Conservation (phyloP, 1,140 invertebrate genomes). For the Tribolium madens region DNA sequence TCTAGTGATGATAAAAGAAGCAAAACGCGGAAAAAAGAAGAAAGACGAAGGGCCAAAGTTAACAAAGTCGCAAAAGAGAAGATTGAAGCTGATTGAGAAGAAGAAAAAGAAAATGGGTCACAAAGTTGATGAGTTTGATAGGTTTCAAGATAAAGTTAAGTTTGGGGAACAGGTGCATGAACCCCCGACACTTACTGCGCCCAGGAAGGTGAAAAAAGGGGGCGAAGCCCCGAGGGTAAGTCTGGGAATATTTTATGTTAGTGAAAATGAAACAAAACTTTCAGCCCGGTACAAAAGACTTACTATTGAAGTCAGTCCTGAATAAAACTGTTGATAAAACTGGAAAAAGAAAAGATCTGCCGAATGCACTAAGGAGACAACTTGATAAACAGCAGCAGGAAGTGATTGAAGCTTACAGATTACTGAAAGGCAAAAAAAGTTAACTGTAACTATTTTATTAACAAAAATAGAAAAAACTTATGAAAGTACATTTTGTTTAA, state of each 20-base stretch:
- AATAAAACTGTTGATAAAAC: constrained; percentile 65
- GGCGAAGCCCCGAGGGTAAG: constrained; percentile 66
- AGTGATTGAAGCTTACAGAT: constrained; percentile 72
- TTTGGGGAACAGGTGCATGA: constrained; percentile 78
- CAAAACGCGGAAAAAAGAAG: constrained; percentile 62
- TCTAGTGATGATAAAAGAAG: constrained; percentile 62
- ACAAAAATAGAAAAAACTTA: constrained; percentile 39
- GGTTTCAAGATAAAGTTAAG: constrained; percentile 69
- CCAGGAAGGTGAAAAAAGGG: constrained; percentile 66
- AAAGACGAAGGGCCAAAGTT: constrained; percentile 64
- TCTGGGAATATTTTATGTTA: too few relatives aligned
- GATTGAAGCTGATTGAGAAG: constrained; percentile 66
- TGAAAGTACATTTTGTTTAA: constrained; percentile 31
- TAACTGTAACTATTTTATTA: constrained; percentile 9
- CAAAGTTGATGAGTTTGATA: constrained; percentile 64
- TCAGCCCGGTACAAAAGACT: constrained; percentile 70
- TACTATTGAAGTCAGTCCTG: constrained; percentile 69
- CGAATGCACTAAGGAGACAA: constrained; percentile 68
- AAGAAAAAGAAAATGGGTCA: constrained; percentile 64
- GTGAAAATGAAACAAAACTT: constrained; percentile 44
- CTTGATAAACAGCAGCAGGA: constrained; percentile 71
- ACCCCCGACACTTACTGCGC: constrained; percentile 71
- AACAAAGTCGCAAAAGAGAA: constrained; percentile 68
- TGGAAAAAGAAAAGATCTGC: constrained; percentile 72
- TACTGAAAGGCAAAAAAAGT: constrained; percentile 67